A percentile compares a stretch with the other conserved stretches of the same genome.
phyloP scores from a whole-genome alignment of 1,140 invertebrate genomes.

The Nephila pilipes region DNA sequence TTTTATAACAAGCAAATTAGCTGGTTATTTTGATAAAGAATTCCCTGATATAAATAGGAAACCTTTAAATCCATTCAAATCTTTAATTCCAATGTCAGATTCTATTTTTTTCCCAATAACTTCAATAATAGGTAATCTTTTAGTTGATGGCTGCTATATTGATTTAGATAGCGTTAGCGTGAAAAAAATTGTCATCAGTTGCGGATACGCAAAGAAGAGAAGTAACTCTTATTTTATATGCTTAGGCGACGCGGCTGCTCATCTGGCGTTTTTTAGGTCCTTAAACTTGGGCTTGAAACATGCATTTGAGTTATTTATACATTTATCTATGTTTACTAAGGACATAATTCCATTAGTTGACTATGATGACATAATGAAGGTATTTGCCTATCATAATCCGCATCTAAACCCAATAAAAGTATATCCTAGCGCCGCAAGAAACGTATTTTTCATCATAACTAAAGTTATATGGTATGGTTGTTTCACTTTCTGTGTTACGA shows the following conservation, averaged over 20 bases:
- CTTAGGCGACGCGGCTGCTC: constrained; percentile 17
- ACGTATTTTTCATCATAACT: constrained; percentile 35
- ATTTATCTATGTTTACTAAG: constrained; percentile 15
- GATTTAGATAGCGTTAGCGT: constrained; percentile 38
- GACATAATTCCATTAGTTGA: neutral
- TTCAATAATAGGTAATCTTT: constrained; percentile 40
- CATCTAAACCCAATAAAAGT: neutral
- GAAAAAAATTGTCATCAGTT: constrained; percentile 53
- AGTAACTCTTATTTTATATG: constrained; percentile 16
- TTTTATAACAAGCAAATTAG: constrained; percentile 37
- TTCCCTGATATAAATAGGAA: constrained; percentile 37
- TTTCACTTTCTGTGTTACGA: constrained; percentile 36
- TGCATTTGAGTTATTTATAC: constrained; percentile 50
- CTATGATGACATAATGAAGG: neutral
- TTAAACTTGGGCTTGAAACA: constrained; percentile 49
- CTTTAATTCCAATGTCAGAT: neutral
- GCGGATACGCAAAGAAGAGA: constrained; percentile 21
- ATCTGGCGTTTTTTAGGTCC: constrained; percentile 53
- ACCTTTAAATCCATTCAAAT: constrained; percentile 52
- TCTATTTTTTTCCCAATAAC: constrained; percentile 42
- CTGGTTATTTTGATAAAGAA: constrained; percentile 2
- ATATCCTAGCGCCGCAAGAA: constrained; percentile 5
- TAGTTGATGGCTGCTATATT: constrained; percentile 25
- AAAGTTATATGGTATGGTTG: constrained; percentile 53
- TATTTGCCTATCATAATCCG: constrained; percentile 9